Evolutionary conservation across 2,888 invertebrate genomes (phyloP).

Genomic region (Folsomia manolachei): DNA sequence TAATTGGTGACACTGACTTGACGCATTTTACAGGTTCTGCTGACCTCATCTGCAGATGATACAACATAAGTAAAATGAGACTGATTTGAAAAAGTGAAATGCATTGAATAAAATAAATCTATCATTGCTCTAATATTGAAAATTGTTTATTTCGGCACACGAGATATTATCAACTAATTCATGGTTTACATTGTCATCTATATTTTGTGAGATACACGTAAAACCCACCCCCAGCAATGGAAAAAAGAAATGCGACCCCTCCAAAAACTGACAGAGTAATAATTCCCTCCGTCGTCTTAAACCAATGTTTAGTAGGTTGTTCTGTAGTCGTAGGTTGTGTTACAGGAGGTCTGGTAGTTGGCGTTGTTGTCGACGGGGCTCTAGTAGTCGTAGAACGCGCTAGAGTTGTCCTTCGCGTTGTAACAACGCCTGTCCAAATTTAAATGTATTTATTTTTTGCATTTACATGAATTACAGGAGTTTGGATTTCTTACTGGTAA

Average conservation of each 20-base stretch:
- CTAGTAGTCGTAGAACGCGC: background rate
- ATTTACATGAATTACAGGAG: too few species aligned
- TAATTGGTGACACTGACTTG: too few species aligned
- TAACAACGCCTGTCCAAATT: background rate
- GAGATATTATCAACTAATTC: too few species aligned
- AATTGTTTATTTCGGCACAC: too few species aligned
- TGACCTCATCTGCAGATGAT: too few species aligned
- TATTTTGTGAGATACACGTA: background rate
- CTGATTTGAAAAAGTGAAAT: too few species aligned
- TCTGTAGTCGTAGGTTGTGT: background rate
- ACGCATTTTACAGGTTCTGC: too few species aligned
- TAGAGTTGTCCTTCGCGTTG: background rate
- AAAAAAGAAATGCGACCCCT: background rate
- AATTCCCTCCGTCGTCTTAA: background rate
- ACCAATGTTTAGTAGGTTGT: background rate
- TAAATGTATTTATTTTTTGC: too few species aligned
- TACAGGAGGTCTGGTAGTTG: background rate
- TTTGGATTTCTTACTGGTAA: background rate
- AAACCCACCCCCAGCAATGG: background rate
- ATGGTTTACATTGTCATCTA: too few species aligned
- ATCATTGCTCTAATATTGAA: too few species aligned
- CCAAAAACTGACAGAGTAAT: background rate
- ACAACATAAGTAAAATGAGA: too few species aligned
- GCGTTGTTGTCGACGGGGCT: background rate
- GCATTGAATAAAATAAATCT: too few species aligned